Conservation (phyloP, 2,113 vertebrate species). For the Planiliza haematocheilus region DNA sequence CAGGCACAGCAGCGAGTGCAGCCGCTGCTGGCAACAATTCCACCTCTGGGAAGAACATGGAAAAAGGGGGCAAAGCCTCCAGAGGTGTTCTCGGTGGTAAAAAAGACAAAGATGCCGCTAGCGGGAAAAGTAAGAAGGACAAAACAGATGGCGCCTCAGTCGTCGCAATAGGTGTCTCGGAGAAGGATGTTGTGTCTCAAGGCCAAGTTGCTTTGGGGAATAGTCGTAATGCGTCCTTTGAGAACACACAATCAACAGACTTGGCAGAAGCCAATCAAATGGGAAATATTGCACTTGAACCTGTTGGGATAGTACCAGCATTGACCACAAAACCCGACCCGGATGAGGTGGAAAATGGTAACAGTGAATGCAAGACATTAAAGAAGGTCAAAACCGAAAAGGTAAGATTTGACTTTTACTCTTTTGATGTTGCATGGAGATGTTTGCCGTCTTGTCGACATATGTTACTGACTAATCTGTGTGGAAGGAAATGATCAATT, state of each 20-base stretch:
- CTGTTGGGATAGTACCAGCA: constrained; percentile 91
- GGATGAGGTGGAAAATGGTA: constrained; percentile 91
- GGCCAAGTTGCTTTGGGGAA: constrained; percentile 89
- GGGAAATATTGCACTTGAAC: constrained; percentile 95
- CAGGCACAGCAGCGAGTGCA: constrained; percentile 79
- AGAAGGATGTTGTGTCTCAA: constrained; percentile 91
- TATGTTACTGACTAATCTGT: not conserved
- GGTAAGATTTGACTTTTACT: constrained; percentile 83
- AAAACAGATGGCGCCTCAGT: constrained; percentile 89
- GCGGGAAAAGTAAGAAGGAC: constrained; percentile 96
- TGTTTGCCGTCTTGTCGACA: not conserved
- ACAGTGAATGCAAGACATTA: constrained; percentile 90
- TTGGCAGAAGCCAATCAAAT: constrained; percentile 90
- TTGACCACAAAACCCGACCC: constrained; percentile 93
- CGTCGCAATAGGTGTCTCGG: constrained; percentile 82
- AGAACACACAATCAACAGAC: constrained; percentile 89
- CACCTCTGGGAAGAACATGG: constrained; percentile 86
- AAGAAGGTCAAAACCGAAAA: constrained; percentile 99
- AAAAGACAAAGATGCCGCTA: constrained; percentile 94
- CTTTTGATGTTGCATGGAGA: not conserved
- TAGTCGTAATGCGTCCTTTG: constrained; percentile 89
- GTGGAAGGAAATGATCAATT: not conserved
- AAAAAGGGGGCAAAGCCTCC: constrained; percentile 92
- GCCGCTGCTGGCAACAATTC: constrained; percentile 82
- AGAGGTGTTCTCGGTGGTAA: constrained; percentile 91